phyloP scores from a whole-genome alignment of 2,797 vertebrate genomes.

The Tragelaphus oryx region DNA sequence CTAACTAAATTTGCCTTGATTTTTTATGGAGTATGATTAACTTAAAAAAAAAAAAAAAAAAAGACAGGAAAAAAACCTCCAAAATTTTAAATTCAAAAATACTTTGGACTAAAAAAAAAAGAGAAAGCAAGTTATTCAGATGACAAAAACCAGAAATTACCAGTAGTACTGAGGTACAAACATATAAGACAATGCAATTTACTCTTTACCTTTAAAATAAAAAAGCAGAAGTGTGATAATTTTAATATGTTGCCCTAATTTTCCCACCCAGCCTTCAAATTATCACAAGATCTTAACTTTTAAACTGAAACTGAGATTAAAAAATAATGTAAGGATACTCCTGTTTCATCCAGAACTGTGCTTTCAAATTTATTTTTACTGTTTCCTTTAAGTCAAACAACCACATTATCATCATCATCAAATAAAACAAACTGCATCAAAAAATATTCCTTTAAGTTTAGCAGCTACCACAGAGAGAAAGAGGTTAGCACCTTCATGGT shows the following conservation, averaged over 20 bases:
- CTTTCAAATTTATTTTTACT: conserved; percentile 41
- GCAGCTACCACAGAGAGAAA: conserved; percentile 44
- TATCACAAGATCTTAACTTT: conserved; percentile 20
- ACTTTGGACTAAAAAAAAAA: neutral
- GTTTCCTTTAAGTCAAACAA: conserved; percentile 57
- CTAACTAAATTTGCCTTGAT: neutral
- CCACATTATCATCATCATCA: conserved; percentile 48
- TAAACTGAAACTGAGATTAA: conserved; percentile 33
- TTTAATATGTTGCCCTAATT: neutral
- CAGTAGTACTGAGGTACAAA: conserved; percentile 18
- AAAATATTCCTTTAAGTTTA: conserved; percentile 54
- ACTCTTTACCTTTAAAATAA: conserved; percentile 25
- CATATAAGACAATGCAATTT: neutral
- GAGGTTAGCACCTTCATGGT: conserved; percentile 43
- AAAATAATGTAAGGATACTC: neutral
- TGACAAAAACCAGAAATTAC: conserved; percentile 32
- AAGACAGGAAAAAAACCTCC: neutral
- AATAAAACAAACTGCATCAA: conserved; percentile 50
- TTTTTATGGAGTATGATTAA: conserved; percentile 1
- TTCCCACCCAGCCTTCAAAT: conserved; percentile 16
- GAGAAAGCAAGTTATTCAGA: conserved; percentile 5
- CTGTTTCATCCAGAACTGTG: conserved; percentile 23
- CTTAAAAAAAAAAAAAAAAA: neutral
- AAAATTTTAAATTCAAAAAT: neutral
- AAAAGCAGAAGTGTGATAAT: conserved; percentile 10